Evolutionary conservation across 2,113 vertebrate genomes (phyloP).

Genomic region (Forbesichthys papilliferus): DNA sequence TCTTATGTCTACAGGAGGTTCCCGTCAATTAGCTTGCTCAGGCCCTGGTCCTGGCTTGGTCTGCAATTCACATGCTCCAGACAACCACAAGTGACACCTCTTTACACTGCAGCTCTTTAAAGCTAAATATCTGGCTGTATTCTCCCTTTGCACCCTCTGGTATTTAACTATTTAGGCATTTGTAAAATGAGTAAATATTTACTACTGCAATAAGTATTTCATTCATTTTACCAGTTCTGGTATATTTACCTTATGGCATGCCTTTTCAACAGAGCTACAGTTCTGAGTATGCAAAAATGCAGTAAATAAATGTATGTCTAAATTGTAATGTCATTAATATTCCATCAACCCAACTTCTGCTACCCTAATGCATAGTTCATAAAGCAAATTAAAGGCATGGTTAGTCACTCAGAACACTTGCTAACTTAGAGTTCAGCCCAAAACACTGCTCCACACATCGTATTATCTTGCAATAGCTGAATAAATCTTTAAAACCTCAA

Average conservation of each 20-base stretch:
- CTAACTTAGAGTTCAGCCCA: no score
- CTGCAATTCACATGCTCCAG: slow-evolving; percentile 17
- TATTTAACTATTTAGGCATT: slow-evolving; percentile 40
- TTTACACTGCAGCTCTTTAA: slow-evolving; percentile 1
- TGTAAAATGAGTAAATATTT: slow-evolving; percentile 61
- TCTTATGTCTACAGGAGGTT: slow-evolving; percentile 61
- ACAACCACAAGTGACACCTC: slow-evolving; percentile 33
- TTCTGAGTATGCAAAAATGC: slow-evolving; percentile 44
- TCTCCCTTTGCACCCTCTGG: slow-evolving; percentile 31
- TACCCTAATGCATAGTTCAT: no score
- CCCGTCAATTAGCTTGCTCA: slow-evolving; percentile 66
- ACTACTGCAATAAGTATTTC: slow-evolving; percentile 26
- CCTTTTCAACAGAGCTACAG: slow-evolving; percentile 3
- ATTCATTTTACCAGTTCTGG: slow-evolving; percentile 51
- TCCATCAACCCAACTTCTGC: neutral
- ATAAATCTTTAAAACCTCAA: no score
- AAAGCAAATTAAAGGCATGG: no score
- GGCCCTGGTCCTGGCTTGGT: neutral
- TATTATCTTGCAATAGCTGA: no score
- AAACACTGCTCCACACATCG: no score
- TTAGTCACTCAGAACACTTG: no score
- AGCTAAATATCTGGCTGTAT: neutral
- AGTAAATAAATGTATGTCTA: slow-evolving; percentile 57
- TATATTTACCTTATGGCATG: slow-evolving; percentile 5
- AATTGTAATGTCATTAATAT: slow-evolving; percentile 7